Base-by-base conservation (phyloP, 2,888 invertebrate species). In the Parnassius apollo region DNA sequence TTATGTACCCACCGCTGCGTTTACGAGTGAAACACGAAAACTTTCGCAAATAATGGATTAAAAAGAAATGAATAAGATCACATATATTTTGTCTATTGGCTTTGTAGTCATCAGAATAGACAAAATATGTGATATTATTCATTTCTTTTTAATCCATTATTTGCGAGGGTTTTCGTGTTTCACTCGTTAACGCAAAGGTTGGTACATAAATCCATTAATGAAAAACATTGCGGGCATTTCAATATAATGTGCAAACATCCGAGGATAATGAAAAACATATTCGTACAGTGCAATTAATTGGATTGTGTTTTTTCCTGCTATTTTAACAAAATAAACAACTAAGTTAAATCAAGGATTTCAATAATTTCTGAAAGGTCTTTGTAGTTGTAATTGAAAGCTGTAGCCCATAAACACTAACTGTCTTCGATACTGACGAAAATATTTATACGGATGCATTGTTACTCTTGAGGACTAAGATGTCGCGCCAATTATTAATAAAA, bases 141-240 rank as follows among this genome's bases (percentile, higher is more conserved):
- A 62, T 63, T 59, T 51, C 55, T 59, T 63, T 62, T 59, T 59
- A 63, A 63, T 63, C 55, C 56, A 56, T 56, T 63, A 63, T 63
- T 63, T 63, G 59, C 56, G 46, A 54, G 48, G 59, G 55, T 59
- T 59, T 54, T 48, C 57, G 46, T 52, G 59, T 50, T 55, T 42
- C 59, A 68, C 71, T 73, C 72, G 73, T 73, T 75, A 71, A 65
- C 61, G 64, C 65, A 54, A 61, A 68, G 63, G 65, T 69, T 65
- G 67, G 65, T 59, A 64, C 68, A 71, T 74, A 71, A 77, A 74
- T 77, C 74, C 72, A 75, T 78, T 73, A 77, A 72, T 70, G 69
- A 70, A 74, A 72, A 75, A 77, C 72, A 73, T 66, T 70, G 65
- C 46, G 56, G 56, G 56, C 56, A 51, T 59, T 63, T 56, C 56